Evolutionary conservation across 1,140 invertebrate species (phyloP).

Genomic region (Mizuhopecten yessoensis): DNA sequence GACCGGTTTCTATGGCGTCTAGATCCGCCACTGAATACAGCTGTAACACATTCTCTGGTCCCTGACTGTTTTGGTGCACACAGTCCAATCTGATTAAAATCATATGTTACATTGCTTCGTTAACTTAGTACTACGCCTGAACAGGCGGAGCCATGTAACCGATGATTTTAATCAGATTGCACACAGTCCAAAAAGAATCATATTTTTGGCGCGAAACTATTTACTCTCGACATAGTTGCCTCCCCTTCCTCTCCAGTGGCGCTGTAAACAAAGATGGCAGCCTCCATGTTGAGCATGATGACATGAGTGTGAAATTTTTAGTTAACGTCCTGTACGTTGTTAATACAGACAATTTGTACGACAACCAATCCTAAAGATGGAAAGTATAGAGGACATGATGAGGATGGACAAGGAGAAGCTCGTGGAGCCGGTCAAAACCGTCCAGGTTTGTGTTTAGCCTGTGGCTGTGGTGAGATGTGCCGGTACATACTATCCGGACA

Average conservation of each 20-base stretch:
- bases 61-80: too few relatives aligned
- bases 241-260: background rate
- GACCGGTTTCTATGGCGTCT: too few relatives aligned
- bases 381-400: conserved; percentile 72
- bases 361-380: conserved; percentile 41
- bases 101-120: too few relatives aligned
- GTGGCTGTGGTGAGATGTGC: too few relatives aligned
- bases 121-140: too few relatives aligned
- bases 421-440: conserved; percentile 68
- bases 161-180: too few relatives aligned
- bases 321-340: background rate
- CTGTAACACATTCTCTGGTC: too few relatives aligned
- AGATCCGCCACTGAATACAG: too few relatives aligned
- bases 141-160: too few relatives aligned
- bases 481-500: too few relatives aligned
- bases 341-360: background rate
- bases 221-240: background rate
- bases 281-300: conserved; percentile 14
- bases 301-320: background rate
- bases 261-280: conserved; percentile 17
- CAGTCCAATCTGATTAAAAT: too few relatives aligned
- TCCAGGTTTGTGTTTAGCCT: conserved; percentile 73
- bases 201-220: background rate
- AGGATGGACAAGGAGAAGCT: conserved; percentile 72
- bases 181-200: too few relatives aligned